Percentiles rank a stretch among this genome's conserved stretches.
Evolutionary conservation across 2,888 invertebrate genomes (phyloP).

Genomic region (Sisyra terminalis): DNA sequence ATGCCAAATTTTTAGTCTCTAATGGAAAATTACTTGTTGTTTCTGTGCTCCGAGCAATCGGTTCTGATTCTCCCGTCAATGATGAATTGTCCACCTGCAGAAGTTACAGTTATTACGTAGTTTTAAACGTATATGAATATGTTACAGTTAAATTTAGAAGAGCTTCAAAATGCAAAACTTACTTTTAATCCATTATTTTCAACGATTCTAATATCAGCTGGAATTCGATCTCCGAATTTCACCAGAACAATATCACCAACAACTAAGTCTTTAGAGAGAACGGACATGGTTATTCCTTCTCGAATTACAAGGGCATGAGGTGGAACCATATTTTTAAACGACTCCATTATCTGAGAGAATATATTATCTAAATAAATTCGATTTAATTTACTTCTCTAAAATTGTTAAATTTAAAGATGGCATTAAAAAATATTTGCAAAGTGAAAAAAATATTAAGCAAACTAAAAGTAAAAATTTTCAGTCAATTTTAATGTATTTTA

Average conservation of each 20-base stretch:
- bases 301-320: conserved; percentile 89
- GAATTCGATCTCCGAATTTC: conserved; percentile 97
- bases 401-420: too few species aligned
- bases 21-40: conserved; percentile 89
- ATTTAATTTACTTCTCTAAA: too few species aligned
- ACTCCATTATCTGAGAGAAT: conserved; percentile 74
- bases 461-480: too few species aligned
- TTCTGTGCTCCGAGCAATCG: conserved; percentile 79
- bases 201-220: conserved; percentile 93
- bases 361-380: too few species aligned
- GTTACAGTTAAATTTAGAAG: too few species aligned
- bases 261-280: conserved; percentile 87
- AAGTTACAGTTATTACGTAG: too few species aligned
- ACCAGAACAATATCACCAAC: conserved; percentile 97
- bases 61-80: conserved; percentile 88
- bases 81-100: conserved; percentile 69
- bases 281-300: conserved; percentile 82
- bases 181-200: conserved; percentile 89
- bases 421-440: too few species aligned
- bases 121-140: too few species aligned
- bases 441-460: too few species aligned
- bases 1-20: conserved; percentile 88
- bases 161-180: too few species aligned
- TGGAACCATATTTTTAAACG: conserved; percentile 96
- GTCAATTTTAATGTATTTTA: too few species aligned